phyloP scores from a whole-genome alignment of 92 coral and sea anemone species.

The Isaurus tuberculatus region DNA sequence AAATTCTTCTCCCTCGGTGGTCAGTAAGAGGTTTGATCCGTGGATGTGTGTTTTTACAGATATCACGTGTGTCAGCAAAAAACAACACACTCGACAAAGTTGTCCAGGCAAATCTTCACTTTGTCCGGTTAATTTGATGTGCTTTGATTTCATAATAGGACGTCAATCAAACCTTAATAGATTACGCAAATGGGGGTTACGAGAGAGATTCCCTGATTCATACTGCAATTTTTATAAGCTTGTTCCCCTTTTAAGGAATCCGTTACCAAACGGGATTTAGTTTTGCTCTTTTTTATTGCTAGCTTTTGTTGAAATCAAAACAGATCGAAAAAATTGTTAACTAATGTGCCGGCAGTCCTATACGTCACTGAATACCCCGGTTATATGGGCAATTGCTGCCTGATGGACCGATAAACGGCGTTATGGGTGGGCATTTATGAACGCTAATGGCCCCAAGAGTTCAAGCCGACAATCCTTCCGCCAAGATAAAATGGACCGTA shows the following conservation, averaged over 20 bases:
- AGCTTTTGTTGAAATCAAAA: neutral
- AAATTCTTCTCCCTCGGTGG: constrained; percentile 17
- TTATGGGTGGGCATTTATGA: constrained; percentile 40
- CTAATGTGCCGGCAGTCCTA: constrained; percentile 45
- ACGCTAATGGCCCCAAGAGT: constrained; percentile 14
- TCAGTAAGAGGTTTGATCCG: neutral
- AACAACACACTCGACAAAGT: constrained; percentile 29
- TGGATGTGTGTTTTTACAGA: constrained; percentile 21
- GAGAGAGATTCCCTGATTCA: neutral
- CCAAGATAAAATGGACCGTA: constrained; percentile 10
- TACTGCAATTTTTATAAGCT: neutral
- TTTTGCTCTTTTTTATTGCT: neutral
- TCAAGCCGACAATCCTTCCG: constrained; percentile 37
- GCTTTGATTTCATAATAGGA: constrained; percentile 29
- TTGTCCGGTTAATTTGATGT: constrained; percentile 42
- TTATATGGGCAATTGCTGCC: constrained; percentile 44
- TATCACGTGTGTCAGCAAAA: constrained; percentile 32
- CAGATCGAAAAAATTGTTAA: constrained; percentile 30
- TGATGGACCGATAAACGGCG: constrained; percentile 46
- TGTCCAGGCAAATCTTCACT: constrained; percentile 49
- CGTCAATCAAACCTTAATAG: constrained; percentile 30
- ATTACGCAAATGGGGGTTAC: constrained; percentile 11
- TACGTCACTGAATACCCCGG: constrained; percentile 37
- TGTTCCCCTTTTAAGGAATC: neutral
- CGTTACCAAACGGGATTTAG: neutral